Base-by-base conservation (phyloP, 2,888 invertebrate genomes). In the Oscheius sp. region DNA sequence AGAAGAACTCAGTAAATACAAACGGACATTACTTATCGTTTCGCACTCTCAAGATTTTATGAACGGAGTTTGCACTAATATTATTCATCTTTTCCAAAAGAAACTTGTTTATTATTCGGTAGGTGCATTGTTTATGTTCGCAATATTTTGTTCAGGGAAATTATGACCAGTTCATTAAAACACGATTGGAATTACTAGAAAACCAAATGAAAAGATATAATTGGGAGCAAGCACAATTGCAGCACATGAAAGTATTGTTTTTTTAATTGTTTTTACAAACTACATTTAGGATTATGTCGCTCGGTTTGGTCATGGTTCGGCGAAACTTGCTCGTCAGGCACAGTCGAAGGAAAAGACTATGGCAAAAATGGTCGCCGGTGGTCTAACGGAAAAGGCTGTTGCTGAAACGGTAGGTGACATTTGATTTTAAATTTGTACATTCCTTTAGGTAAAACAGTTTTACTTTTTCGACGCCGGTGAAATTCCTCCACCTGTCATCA, bases 331-430 rank as follows among this genome's bases (percentile, higher is more conserved):
- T 0, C 92, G 99, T 75, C 99, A 99, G 89, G 99, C 99, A 9
- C 99, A 99, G 90, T 97, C 96, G 79, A 99, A 99, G 90, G 99
- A 99, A 90, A 99, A 99, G 90, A 98, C 98, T 0, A 90, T 99
- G 74, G 96, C 96, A 27, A 99, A 99, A 91, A 99, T 99, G 99
- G 96, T 99, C 16, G 96, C 97, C 43, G 94, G 94, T 87, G 98
- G 98, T 1, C 92, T 99, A 27, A 98, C 98, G 0, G 97, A 98
- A 89, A 96, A 94, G 91, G 97, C 98, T 0, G 77, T 86, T 0
- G 92, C 92, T 78, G 99, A 99, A 88, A 97, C 96, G 86, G 81
- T 77, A 18, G 27, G n/a, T 3, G 13, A 16, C n/a, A 46, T 16
- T n/a, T 29, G 13, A 27, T 46, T 9, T 53, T 23, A 43, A 25